Conservation (phyloP, 2,113 vertebrate genomes). For the Ammospiza caudacuta region DNA sequence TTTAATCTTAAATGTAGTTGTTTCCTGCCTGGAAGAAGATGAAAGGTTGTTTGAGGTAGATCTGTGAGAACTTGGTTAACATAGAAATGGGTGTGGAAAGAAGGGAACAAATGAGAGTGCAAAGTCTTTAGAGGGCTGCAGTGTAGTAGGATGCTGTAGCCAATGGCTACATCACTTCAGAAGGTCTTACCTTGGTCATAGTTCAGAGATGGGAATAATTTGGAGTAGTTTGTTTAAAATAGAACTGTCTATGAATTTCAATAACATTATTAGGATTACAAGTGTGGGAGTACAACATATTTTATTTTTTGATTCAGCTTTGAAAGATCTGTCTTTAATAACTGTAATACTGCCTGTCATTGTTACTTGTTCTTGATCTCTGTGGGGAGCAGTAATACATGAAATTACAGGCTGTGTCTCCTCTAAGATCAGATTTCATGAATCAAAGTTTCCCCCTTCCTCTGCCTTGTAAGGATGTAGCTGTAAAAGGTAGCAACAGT, state of each 20-base stretch:
- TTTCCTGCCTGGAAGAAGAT: constrained; percentile 60
- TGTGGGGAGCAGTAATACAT: background rate
- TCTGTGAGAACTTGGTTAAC: constrained; percentile 47
- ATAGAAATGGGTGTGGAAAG: background rate
- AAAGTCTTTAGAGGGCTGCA: background rate
- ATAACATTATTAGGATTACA: background rate
- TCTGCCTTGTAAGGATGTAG: background rate
- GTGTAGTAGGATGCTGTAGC: rapidly evolving
- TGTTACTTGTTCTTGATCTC: background rate
- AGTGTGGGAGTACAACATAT: background rate
- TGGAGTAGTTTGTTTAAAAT: background rate
- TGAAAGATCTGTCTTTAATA: background rate
- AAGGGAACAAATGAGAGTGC: background rate
- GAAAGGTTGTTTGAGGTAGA: background rate
- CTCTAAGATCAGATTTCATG: background rate
- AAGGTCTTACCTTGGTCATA: background rate
- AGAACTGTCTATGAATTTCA: background rate
- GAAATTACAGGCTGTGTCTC: background rate
- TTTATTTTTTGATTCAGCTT: background rate
- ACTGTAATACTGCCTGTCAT: background rate
- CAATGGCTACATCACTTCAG: background rate
- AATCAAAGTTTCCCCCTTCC: background rate
- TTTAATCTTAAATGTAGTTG: background rate
- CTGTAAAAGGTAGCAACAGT: background rate
- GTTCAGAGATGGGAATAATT: background rate